Evolutionary conservation across 2,888 invertebrate species (phyloP).

Genomic region (Thera britannica): DNA sequence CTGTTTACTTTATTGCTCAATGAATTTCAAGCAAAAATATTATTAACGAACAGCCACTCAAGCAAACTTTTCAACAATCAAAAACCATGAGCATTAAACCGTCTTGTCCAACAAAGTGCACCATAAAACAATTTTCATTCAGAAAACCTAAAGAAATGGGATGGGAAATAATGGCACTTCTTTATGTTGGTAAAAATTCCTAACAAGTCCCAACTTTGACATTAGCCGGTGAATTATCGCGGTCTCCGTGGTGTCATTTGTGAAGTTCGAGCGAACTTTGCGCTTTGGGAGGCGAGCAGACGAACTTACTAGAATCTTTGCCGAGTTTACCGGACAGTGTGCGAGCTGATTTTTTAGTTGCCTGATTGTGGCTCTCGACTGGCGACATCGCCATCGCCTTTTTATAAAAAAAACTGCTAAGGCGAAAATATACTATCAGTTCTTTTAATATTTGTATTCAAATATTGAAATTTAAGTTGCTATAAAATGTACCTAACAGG

Average conservation of each 20-base stretch:
- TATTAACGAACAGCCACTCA: constrained; percentile 4
- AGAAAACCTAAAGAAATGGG: constrained; percentile 54
- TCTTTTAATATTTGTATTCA: not conserved
- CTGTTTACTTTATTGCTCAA: no score
- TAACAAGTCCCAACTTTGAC: constrained; percentile 78
- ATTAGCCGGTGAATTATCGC: constrained; percentile 81
- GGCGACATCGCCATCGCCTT: not conserved
- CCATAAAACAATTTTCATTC: constrained; percentile 49
- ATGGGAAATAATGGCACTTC: constrained; percentile 66
- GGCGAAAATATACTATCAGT: not conserved
- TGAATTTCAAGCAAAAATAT: not conserved
- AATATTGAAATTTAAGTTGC: no score
- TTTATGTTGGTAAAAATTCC: constrained; percentile 73
- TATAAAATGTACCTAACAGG: no score
- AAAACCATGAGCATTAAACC: constrained; percentile 43
- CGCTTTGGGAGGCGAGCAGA: constrained; percentile 54
- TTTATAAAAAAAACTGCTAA: not conserved
- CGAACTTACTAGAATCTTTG: constrained; percentile 59
- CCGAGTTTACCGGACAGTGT: constrained; percentile 56
- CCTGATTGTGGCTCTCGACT: constrained; percentile 15
- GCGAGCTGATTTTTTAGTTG: constrained; percentile 35
- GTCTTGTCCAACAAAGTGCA: constrained; percentile 43
- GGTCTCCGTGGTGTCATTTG: constrained; percentile 81
- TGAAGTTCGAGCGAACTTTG: constrained; percentile 70
- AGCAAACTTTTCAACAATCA: constrained; percentile 35